Percentiles rank a stretch among this genome's conserved stretches.
Conservation (phyloP, 2,113 vertebrate species). For the human region DNA sequence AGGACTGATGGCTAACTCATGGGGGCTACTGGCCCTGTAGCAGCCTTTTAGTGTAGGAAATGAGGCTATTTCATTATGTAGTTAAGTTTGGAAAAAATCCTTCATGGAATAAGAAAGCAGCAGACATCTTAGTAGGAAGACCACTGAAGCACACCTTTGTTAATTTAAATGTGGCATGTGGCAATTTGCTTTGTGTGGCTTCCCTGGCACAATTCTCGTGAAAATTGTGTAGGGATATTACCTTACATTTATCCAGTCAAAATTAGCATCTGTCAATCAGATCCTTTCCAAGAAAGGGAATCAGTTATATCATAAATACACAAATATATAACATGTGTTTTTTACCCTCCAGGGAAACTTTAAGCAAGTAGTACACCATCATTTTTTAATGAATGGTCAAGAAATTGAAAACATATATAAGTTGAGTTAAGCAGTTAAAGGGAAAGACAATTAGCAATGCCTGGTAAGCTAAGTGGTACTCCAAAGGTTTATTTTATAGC, state of each 20-base stretch:
- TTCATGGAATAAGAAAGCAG: neutral
- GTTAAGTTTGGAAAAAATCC: constrained; percentile 20
- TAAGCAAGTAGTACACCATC: neutral
- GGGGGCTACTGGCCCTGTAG: neutral
- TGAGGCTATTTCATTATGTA: neutral
- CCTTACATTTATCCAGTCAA: neutral
- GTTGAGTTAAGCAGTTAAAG: neutral
- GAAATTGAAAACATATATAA: neutral
- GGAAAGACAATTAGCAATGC: neutral
- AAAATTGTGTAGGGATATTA: neutral
- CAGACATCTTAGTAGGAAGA: neutral
- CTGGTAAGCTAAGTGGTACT: neutral
- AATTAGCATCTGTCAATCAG: constrained; percentile 32
- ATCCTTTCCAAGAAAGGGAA: neutral
- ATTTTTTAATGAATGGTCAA: neutral
- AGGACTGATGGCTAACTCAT: neutral
- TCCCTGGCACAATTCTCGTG: neutral
- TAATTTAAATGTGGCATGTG: neutral
- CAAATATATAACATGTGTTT: neutral
- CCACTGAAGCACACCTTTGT: neutral
- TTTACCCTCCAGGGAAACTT: neutral
- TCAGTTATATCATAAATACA: neutral
- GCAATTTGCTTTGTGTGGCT: neutral
- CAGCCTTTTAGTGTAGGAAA: neutral
- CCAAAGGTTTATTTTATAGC: neutral